These are phyloP conservation scores for Bungarus multicinctus DNA, from an alignment of 2,113 vertebrate species.

Conservation along the genomic window DNA sequence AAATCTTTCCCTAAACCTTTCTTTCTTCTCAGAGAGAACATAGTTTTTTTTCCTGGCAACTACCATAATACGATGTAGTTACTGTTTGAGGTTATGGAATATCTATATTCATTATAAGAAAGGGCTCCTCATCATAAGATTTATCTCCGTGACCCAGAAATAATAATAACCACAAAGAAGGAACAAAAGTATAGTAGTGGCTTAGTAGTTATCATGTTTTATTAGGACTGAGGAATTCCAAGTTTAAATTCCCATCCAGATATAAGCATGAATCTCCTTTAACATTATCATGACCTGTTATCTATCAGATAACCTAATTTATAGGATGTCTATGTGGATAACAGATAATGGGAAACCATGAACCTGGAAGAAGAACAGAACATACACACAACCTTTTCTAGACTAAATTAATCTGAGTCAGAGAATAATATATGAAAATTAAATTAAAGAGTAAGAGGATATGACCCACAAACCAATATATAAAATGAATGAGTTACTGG, in stretches of 20 bases:
- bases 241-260: neutral
- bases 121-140: neutral
- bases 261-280: neutral
- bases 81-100: neutral
- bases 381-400: neutral
- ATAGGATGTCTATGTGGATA: neutral
- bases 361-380: neutral
- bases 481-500: neutral
- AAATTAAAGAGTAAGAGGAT: neutral
- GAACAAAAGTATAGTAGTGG: neutral
- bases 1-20: rapidly evolving
- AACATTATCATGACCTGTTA: neutral
- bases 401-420: neutral
- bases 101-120: neutral
- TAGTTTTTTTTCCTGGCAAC: neutral
- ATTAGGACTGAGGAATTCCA: neutral
- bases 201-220: neutral
- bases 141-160: neutral
- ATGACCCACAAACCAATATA: neutral
- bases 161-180: neutral
- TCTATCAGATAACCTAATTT: neutral
- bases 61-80: neutral
- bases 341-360: neutral
- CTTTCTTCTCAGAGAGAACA: neutral
- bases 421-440: neutral